A percentile compares a stretch with the other conserved stretches of the same genome.
These are phyloP conservation scores for Caracal caracal DNA, from an alignment of 2,113 vertebrate genomes.

Conservation along the genomic window DNA sequence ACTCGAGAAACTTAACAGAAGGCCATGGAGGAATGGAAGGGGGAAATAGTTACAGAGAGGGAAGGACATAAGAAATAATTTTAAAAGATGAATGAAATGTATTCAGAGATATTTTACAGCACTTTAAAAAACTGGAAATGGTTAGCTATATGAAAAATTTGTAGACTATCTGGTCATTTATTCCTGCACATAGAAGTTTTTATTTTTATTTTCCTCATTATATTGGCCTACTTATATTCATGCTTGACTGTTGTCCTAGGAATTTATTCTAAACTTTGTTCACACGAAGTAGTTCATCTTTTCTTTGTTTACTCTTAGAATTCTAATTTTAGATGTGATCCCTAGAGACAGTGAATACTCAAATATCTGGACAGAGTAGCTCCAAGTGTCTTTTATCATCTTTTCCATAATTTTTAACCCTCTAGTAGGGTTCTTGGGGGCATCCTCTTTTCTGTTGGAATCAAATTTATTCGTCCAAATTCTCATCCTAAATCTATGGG, in stretches of 20 bases:
- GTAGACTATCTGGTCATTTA: neutral
- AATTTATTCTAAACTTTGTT: slow-evolving; percentile 36
- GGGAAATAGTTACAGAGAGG: too few species aligned
- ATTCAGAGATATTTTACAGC: neutral
- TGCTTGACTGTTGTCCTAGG: neutral
- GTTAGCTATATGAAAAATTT: neutral
- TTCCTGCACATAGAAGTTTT: neutral
- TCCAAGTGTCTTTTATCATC: neutral
- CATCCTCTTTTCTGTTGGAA: neutral
- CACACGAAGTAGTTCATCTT: neutral
- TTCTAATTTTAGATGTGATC: slow-evolving; percentile 40
- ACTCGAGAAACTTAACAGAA: too few species aligned
- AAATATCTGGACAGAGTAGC: neutral
- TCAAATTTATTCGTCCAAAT: slow-evolving; percentile 44
- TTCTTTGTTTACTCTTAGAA: slow-evolving; percentile 37
- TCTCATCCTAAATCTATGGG: neutral
- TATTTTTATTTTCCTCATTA: slow-evolving; percentile 20
- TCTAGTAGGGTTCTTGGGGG: neutral
- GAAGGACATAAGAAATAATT: neutral
- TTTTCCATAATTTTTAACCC: neutral
- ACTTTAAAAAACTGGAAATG: neutral
- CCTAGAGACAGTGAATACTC: neutral
- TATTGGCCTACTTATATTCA: slow-evolving; percentile 7
- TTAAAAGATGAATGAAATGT: neutral
- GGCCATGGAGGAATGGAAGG: too few species aligned